Conservation (phyloP, 1,140 invertebrate species). For the Trichomalopsis sarcophagae region DNA sequence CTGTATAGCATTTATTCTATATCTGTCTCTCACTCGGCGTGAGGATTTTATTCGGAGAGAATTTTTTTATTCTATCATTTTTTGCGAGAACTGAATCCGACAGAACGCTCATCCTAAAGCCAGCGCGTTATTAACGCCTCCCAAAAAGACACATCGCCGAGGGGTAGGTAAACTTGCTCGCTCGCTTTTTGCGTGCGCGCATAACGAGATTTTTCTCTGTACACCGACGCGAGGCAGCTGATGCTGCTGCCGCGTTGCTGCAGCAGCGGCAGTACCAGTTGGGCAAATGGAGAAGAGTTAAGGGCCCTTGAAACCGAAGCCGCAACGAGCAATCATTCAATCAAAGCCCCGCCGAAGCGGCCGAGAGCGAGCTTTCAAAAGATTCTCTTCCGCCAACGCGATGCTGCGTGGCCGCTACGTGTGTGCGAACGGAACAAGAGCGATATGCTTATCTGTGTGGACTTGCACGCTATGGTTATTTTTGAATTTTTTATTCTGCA, state of each 20-base stretch:
- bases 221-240: background rate
- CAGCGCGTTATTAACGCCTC: too few species aligned
- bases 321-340: slow-evolving; percentile 43
- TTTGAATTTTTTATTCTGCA: too few species aligned
- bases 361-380: slow-evolving; percentile 32
- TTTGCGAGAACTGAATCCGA: background rate
- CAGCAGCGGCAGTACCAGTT: background rate
- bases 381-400: slow-evolving; percentile 33
- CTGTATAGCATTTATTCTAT: background rate
- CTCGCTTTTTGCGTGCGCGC: background rate
- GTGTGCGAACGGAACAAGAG: too few species aligned
- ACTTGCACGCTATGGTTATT: too few species aligned
- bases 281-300: slow-evolving; percentile 23
- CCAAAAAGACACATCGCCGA: too few species aligned
- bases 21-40: background rate
- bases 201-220: slow-evolving; percentile 26
- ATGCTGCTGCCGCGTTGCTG: background rate
- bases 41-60: too few species aligned
- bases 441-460: too few species aligned
- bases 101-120: background rate
- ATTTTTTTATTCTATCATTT: too few species aligned
- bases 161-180: too few species aligned
- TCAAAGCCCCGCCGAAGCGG: slow-evolving; percentile 11
- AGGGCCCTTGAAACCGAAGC: slow-evolving; percentile 42
- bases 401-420: background rate